Percentiles rank a stretch among this genome's conserved stretches.
These are phyloP conservation scores for Hoplostethus mediterraneus DNA, from an alignment of 2,797 vertebrate genomes.

Conservation along the genomic window DNA sequence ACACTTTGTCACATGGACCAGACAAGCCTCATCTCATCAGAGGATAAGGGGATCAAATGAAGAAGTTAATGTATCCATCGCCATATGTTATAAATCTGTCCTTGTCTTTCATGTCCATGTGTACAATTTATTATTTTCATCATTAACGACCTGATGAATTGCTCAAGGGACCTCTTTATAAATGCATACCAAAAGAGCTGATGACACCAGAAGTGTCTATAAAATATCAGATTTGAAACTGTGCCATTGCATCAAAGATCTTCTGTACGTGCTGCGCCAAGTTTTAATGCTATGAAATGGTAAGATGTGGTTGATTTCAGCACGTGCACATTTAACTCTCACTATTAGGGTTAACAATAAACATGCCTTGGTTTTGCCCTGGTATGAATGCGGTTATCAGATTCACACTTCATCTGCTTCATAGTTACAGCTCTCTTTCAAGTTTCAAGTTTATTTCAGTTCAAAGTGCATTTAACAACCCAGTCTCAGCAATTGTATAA, in stretches of 20 bases:
- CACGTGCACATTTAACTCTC: slow-evolving; percentile 67
- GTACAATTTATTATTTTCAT: slow-evolving; percentile 37
- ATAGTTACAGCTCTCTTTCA: slow-evolving; percentile 55
- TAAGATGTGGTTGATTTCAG: slow-evolving; percentile 75
- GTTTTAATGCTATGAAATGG: slow-evolving; percentile 51
- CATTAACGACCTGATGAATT: slow-evolving; percentile 44
- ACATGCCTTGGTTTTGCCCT: slow-evolving; percentile 58
- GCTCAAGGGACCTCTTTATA: slow-evolving; percentile 53
- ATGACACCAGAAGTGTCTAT: slow-evolving; percentile 39
- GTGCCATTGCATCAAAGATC: slow-evolving; percentile 67
- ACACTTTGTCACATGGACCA: not conserved
- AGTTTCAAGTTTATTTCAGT: slow-evolving; percentile 37
- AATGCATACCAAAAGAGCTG: slow-evolving; percentile 41
- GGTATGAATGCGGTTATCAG: slow-evolving; percentile 61
- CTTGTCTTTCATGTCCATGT: slow-evolving; percentile 43
- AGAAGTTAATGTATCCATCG: slow-evolving; percentile 37
- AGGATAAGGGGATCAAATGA: slow-evolving; percentile 44
- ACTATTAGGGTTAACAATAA: slow-evolving; percentile 69
- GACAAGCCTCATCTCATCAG: slow-evolving; percentile 32
- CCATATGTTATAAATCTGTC: slow-evolving; percentile 55
- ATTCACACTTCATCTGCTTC: slow-evolving; percentile 54
- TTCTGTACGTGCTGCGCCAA: slow-evolving; percentile 4
- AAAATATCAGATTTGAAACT: slow-evolving; percentile 48
- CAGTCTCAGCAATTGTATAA: not conserved
- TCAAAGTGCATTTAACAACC: slow-evolving; percentile 19